A percentile compares a stretch with the other conserved stretches of the same genome.
These are phyloP conservation scores for Malurus cyaneus DNA, from an alignment of 2,113 vertebrate species.

Conservation along the genomic window DNA sequence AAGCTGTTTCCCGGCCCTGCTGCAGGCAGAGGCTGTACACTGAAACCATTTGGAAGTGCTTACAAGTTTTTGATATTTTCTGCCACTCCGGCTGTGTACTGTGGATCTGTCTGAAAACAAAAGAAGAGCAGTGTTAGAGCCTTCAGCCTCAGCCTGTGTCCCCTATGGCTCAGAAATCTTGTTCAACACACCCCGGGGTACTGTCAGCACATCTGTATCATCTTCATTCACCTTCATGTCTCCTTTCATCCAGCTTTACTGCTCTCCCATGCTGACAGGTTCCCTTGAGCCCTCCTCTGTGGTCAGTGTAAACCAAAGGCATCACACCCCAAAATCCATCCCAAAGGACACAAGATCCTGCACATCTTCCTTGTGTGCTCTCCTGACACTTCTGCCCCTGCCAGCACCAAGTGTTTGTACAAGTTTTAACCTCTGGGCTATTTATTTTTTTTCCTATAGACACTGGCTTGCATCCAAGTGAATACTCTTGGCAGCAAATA, in stretches of 20 bases:
- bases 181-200: neutral
- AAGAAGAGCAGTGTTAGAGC: conserved; percentile 46
- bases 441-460: neutral
- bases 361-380: neutral
- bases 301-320: neutral
- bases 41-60: conserved; percentile 38
- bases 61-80: conserved; percentile 84
- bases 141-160: neutral
- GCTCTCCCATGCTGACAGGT: neutral
- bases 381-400: neutral
- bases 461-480: neutral
- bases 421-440: neutral
- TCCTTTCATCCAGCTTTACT: neutral
- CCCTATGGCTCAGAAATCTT: neutral
- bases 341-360: neutral
- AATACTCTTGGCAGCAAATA: neutral
- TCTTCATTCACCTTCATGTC: neutral
- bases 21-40: neutral
- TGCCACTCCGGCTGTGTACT: conserved; percentile 80
- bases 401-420: neutral
- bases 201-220: neutral
- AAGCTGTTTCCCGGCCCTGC: neutral
- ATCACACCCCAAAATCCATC: neutral
- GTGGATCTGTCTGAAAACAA: conserved; percentile 77
- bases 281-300: neutral